Evolutionary conservation across 2,888 invertebrate species (phyloP).

Genomic region (Eristalis pertinax): DNA sequence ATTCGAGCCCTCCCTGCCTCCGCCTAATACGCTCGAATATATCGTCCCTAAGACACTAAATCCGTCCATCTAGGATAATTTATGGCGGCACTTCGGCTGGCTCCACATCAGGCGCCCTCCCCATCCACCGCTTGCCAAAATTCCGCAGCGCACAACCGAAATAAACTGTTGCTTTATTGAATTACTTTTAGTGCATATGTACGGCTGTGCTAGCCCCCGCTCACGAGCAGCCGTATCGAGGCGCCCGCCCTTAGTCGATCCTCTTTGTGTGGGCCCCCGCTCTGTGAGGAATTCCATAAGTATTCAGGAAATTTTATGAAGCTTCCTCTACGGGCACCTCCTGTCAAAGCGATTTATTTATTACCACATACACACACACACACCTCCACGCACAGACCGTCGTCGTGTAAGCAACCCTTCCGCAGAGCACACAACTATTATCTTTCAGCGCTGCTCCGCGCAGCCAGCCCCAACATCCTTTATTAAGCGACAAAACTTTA

Average conservation of each 20-base stretch:
- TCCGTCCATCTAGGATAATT: slow-evolving; percentile 67
- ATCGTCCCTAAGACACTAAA: slow-evolving; percentile 55
- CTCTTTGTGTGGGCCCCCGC: background rate
- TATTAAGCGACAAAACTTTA: slow-evolving; percentile 70
- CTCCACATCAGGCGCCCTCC: slow-evolving; percentile 51
- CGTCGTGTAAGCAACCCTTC: slow-evolving; percentile 21
- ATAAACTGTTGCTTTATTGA: slow-evolving; percentile 72
- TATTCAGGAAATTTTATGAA: slow-evolving; percentile 67
- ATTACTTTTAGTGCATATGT: slow-evolving; percentile 63
- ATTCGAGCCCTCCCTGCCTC: background rate
- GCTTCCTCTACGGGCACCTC: slow-evolving; percentile 50
- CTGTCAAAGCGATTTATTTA: slow-evolving; percentile 72
- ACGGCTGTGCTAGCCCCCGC: background rate
- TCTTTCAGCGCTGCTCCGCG: background rate
- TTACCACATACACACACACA: slow-evolving; percentile 41
- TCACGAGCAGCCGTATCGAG: background rate
- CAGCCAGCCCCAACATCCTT: slow-evolving; percentile 46
- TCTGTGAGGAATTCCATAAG: slow-evolving; percentile 52
- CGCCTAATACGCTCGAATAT: slow-evolving; percentile 53
- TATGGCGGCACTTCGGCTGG: slow-evolving; percentile 66
- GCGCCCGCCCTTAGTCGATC: background rate
- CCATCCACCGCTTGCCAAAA: slow-evolving; percentile 31
- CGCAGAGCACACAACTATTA: background rate
- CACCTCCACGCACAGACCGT: background rate
- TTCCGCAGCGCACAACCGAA: slow-evolving; percentile 40